Conservation (phyloP, 2,888 invertebrate species). For the Encarsia formosa region DNA sequence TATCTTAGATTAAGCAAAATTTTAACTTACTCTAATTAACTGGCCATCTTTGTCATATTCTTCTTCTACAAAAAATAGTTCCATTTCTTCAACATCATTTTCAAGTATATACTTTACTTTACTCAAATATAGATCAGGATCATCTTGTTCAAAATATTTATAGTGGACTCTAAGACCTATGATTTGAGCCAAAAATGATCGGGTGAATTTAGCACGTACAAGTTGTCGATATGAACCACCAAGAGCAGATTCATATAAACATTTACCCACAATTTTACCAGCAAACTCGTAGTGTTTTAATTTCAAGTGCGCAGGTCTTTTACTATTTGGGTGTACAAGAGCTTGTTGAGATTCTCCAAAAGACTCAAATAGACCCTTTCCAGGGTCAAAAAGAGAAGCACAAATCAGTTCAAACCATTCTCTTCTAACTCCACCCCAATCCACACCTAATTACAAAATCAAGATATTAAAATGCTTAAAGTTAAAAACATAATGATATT, state of each 20-base stretch:
- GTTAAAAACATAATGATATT: no score
- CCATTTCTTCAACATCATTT: constrained; percentile 81
- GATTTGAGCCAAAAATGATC: constrained; percentile 90
- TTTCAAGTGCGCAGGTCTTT: constrained; percentile 72
- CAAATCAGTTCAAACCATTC: constrained; percentile 95
- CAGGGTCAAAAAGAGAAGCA: constrained; percentile 79
- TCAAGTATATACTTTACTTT: constrained; percentile 91
- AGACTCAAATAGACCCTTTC: constrained; percentile 76
- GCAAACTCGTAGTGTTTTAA: constrained; percentile 89
- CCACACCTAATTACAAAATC: constrained; percentile 68
- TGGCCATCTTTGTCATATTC: constrained; percentile 77
- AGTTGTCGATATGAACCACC: constrained; percentile 85
- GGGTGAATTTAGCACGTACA: constrained; percentile 83
- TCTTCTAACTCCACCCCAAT: constrained; percentile 89
- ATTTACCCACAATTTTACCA: constrained; percentile 90
- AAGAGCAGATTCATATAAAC: constrained; percentile 87
- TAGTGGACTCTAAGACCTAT: constrained; percentile 91
- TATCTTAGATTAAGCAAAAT: not conserved
- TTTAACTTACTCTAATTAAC: constrained; percentile 59
- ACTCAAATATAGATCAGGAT: constrained; percentile 87
- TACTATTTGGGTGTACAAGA: constrained; percentile 84
- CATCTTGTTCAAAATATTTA: constrained; percentile 95
- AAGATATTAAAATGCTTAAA: no score
- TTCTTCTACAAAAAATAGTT: constrained; percentile 85
- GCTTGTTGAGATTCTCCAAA: constrained; percentile 84